Base-by-base conservation (phyloP, 2,113 vertebrate species). In the Serilophus lunatus region DNA sequence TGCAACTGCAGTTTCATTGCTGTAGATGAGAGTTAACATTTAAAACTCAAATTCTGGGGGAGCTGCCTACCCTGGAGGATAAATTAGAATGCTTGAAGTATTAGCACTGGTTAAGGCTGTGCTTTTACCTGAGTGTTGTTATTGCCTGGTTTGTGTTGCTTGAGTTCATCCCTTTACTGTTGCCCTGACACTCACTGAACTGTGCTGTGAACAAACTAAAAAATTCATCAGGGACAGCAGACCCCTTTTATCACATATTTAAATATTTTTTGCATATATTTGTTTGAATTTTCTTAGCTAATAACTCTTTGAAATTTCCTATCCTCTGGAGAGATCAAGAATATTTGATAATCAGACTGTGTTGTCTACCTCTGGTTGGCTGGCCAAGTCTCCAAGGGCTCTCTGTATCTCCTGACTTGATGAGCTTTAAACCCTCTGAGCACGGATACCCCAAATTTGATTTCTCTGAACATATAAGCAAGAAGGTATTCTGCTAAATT, bases 21-120 rank as follows among this genome's bases (percentile, higher is more conserved):
- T 95, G 76, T 16, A 91, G 78, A 90, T 75, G 65, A 94, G 90
- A 92, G 63, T 66, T 61, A 90, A 81, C 72, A 92, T 92, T 85
- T 93, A 36, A 95, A 88, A 70, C 6, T 3, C 56, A 53, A 90
- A 51, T 81, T 91, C 75, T n/a, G 85, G 94, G 86, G 69, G 64
- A 47, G 82, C 72, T 96, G 88, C 76, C 82, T 64, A 33, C 85
- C 79, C 90, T 15, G 3, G 82, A 95, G 92, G 92, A 88, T 94
- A 92, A 95, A 96, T 93, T 53, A 75, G 64, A 82, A 20, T 2
- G 17, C 69, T 71, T 51, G 60, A 64, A 88, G 76, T 8, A 40
- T 44, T 86, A 71, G 56, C 0, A 10, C 50, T 92, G 40, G 87
- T 38, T 40, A 60, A 35, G 76, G 19, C 45, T 42, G 28, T 40